Base-by-base conservation (phyloP, 2,888 invertebrate genomes). In the Cephalotes varians region DNA sequence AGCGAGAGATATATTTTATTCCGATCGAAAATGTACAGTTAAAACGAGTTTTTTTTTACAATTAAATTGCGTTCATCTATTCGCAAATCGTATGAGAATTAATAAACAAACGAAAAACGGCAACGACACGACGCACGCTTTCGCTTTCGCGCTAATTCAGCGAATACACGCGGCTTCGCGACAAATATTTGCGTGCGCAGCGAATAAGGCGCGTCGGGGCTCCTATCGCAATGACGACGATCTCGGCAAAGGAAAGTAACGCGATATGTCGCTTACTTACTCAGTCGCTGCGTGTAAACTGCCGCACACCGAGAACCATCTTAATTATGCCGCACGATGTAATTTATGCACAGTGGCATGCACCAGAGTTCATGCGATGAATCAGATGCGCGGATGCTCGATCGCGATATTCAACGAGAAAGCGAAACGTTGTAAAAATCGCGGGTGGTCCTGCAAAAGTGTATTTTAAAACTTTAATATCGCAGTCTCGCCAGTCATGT, bases 111-210 rank as follows among this genome's bases (percentile, higher is more conserved):
- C 18, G n/a, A 12, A 4, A 54, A 40, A 76, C 12, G 25, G 58
- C 44, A 44, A 15, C 18, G 12, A 28, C 18, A 9, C 21, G 21
- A 37, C 62, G 34, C 31, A 40, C 3, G 34, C 56, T 69, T 69
- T 21, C 18, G 31, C 3, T 77, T 77, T 77, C 47, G 85, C 54
- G 87, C 86, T 25, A 82, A 77, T 77, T 64, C 77, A 85, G 81
- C 81, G 76, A 74, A 31, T 47, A 60, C 12, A 47, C 65, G 37
- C 28, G 51, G 40, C 6, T 60, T 56, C 82, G 49, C 60, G 65
- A 37, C 21, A 67, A 67, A 49, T 67, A 76, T 81, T 74, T 54
- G 81, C 81, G 12, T 79, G 56, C 44, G 34, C 56, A 79, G 69
- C 44, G 67, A 54, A 56, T 51, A 67, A 67, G n/a, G 37, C 51